Evolutionary conservation across 2,797 vertebrate species (phyloP).

Genomic region (Sphenodon punctatus): DNA sequence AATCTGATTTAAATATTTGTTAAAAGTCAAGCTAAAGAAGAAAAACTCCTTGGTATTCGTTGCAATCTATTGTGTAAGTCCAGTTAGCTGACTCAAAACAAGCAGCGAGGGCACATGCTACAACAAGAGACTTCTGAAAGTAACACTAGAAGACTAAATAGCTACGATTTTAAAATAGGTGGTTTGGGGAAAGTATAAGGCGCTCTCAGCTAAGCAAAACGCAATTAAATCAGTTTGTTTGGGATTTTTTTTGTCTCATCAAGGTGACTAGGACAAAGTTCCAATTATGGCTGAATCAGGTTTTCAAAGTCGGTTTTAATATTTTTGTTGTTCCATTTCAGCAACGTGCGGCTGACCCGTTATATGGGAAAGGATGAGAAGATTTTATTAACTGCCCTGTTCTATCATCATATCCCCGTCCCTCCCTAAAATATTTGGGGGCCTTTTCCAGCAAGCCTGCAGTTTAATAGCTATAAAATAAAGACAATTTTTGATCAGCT

Average conservation of each 20-base stretch:
- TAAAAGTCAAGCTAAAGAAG: constrained; percentile 8
- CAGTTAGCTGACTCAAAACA: background rate
- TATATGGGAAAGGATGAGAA: constrained; percentile 6
- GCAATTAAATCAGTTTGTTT: too few relatives aligned
- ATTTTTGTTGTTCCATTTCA: too few relatives aligned
- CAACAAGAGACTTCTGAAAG: background rate
- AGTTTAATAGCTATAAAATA: background rate
- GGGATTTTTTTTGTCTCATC: too few relatives aligned
- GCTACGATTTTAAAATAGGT: constrained; percentile 19
- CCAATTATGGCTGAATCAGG: too few relatives aligned
- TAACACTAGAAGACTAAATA: constrained; percentile 52
- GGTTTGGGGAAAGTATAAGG: background rate
- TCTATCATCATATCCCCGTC: background rate
- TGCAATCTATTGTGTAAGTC: background rate
- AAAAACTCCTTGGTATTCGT: constrained; percentile 59
- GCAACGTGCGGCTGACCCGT: too few relatives aligned
- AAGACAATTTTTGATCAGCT: rapidly evolving
- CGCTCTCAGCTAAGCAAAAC: too few relatives aligned
- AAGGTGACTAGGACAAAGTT: too few relatives aligned
- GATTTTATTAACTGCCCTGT: too few relatives aligned
- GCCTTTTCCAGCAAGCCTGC: background rate
- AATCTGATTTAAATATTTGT: constrained; percentile 26
- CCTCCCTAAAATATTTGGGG: rapidly evolving
- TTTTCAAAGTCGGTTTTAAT: too few relatives aligned
- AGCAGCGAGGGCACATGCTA: constrained; percentile 10